These are phyloP conservation scores for Drosophila burlai DNA, from an alignment of 1,140 invertebrate species.

Conservation along the genomic window DNA sequence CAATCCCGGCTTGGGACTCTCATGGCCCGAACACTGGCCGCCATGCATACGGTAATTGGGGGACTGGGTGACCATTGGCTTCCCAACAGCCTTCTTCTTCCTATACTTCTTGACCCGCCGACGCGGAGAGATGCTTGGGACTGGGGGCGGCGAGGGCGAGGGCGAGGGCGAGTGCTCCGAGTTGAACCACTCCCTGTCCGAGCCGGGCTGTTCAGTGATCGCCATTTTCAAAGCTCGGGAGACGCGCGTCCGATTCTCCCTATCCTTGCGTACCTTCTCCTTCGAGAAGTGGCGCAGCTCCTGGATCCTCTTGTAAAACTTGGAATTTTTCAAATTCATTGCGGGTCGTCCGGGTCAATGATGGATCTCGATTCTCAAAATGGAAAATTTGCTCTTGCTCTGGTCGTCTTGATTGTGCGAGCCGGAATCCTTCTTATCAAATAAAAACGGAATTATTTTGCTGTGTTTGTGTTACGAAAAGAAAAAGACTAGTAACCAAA, in stretches of 20 bases:
- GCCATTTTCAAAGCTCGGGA: constrained; percentile 62
- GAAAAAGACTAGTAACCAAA: constrained; percentile 28
- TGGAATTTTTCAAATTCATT: constrained; percentile 85
- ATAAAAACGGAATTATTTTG: constrained; percentile 52
- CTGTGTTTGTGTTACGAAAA: constrained; percentile 37
- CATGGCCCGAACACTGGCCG: constrained; percentile 1
- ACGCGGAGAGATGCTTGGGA: constrained; percentile 6
- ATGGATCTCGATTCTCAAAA: constrained; percentile 29
- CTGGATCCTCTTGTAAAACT: constrained; percentile 82
- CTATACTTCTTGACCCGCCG: constrained; percentile 31
- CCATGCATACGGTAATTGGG: constrained; percentile 9
- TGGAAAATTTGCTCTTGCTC: constrained; percentile 34
- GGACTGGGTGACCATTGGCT: neutral
- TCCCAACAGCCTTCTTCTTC: constrained; percentile 15
- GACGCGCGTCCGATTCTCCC: constrained; percentile 44
- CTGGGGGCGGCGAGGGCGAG: neutral
- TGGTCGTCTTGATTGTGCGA: constrained; percentile 4
- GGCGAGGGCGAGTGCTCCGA: constrained; percentile 1
- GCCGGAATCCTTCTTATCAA: constrained; percentile 32
- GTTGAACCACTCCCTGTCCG: constrained; percentile 47
- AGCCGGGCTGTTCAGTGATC: constrained; percentile 42
- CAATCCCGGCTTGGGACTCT: constrained; percentile 6
- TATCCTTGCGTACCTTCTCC: constrained; percentile 69
- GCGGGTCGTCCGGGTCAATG: constrained; percentile 8
- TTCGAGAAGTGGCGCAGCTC: constrained; percentile 75